Conservation (phyloP, 2,113 vertebrate genomes). For the Neopipo cinnamomea region DNA sequence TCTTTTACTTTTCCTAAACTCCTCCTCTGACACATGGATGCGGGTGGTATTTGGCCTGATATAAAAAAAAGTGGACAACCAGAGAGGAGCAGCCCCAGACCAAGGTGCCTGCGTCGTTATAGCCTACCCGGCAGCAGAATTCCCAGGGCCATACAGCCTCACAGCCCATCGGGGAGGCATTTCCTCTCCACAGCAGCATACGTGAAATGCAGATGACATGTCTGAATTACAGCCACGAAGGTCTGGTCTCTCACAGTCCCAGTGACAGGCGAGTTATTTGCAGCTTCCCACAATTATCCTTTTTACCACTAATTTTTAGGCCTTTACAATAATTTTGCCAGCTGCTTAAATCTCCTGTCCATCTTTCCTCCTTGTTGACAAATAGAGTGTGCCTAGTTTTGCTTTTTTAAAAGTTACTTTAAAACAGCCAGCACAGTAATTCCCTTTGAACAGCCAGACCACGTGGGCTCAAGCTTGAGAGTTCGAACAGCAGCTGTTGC, state of each 20-base stretch:
- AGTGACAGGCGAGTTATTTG: not conserved
- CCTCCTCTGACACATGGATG: not conserved
- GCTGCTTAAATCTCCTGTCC: not conserved
- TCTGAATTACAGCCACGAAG: not conserved
- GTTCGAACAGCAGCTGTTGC: conserved; percentile 54
- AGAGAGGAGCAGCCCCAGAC: not conserved
- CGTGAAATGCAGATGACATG: not conserved
- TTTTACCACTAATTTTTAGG: not conserved
- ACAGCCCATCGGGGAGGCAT: not conserved
- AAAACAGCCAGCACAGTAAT: not conserved
- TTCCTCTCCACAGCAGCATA: not conserved
- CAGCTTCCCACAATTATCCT: not conserved
- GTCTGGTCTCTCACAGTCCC: not conserved
- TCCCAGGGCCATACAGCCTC: not conserved
- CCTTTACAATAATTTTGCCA: not conserved
- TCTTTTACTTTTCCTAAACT: not conserved
- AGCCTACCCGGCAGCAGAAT: not conserved
- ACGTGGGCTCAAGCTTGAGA: not conserved
- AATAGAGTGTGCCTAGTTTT: not conserved
- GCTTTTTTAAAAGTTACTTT: not conserved
- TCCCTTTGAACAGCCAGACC: conserved; percentile 28
- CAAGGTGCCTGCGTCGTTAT: not conserved
- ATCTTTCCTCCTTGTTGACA: not conserved
- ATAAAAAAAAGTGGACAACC: not conserved
- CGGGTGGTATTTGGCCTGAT: not conserved